These are phyloP conservation scores for Urosaurus nigricauda DNA, from an alignment of 2,797 vertebrate species.

Conservation along the genomic window DNA sequence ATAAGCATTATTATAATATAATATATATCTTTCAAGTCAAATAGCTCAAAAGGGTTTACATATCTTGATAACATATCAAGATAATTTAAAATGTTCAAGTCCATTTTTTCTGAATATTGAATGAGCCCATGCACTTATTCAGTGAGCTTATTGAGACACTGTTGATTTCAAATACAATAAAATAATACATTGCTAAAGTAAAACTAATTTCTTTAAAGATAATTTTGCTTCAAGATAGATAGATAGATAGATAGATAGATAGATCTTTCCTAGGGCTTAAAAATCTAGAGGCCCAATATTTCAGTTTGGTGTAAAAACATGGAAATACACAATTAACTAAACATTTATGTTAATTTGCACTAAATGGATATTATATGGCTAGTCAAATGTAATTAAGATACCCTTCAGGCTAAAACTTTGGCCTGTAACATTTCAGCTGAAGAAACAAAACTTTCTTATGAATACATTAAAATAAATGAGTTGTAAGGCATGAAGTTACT, in stretches of 20 bases:
- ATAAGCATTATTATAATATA: constrained; percentile 7
- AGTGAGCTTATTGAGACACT: background rate
- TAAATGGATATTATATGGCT: constrained; percentile 8
- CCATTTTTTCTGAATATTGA: background rate
- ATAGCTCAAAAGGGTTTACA: too few relatives aligned
- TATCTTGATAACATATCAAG: too few relatives aligned
- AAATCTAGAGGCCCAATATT: background rate
- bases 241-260: background rate
- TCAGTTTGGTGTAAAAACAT: background rate
- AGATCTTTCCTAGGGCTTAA: background rate
- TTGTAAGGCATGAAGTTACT: background rate
- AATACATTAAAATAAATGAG: constrained; percentile 32
- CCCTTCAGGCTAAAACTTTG: background rate
- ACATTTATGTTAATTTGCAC: constrained; percentile 17
- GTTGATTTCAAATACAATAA: background rate
- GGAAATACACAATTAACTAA: background rate
- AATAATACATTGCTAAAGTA: background rate
- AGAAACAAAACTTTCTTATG: constrained; percentile 24
- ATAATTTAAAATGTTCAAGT: background rate
- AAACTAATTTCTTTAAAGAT: background rate
- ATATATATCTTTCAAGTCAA: background rate
- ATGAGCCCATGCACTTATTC: background rate
- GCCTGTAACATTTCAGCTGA: constrained; percentile 6
- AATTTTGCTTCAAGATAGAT: background rate
- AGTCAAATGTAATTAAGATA: constrained; percentile 7